A percentile compares a stretch with the other conserved stretches of the same genome.
These are phyloP conservation scores for Drosophila kurseongensis DNA, from an alignment of 1,140 invertebrate genomes.

Conservation along the genomic window DNA sequence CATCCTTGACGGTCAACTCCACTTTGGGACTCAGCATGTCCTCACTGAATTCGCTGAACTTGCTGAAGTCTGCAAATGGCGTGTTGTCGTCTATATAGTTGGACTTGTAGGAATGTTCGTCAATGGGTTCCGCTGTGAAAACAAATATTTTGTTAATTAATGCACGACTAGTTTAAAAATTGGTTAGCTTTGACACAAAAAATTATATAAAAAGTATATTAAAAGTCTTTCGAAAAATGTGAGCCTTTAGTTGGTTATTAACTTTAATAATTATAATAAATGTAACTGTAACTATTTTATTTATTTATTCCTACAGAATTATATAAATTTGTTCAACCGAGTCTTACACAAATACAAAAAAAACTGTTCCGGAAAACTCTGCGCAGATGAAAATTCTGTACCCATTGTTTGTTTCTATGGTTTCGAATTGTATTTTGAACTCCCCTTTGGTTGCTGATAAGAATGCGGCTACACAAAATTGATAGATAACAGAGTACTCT, in stretches of 20 bases:
- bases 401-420: slow-evolving; percentile 29
- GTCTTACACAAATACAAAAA: background rate
- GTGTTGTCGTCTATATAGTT: slow-evolving; percentile 74
- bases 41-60: slow-evolving; percentile 60
- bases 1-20: slow-evolving; percentile 63
- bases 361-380: slow-evolving; percentile 1
- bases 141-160: background rate
- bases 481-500: slow-evolving; percentile 16
- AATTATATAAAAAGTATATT: background rate
- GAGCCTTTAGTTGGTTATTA: too few species aligned
- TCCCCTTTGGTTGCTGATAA: slow-evolving; percentile 27
- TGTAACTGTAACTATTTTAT: too few species aligned
- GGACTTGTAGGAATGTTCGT: slow-evolving; percentile 71
- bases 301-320: too few species aligned
- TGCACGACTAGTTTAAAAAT: too few species aligned
- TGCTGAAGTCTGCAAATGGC: slow-evolving; percentile 70
- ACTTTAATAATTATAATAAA: too few species aligned
- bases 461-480: slow-evolving; percentile 10
- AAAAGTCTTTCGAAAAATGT: background rate
- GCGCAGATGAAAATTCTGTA: slow-evolving; percentile 31
- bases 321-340: too few species aligned
- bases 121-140: slow-evolving; percentile 63
- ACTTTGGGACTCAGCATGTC: slow-evolving; percentile 72
- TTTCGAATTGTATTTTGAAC: slow-evolving; percentile 21
- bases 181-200: too few species aligned